Percentiles rank a stretch among this genome's conserved stretches.
These are phyloP conservation scores for Chrysogorgia sp. DNA, from an alignment of 92 coral and sea anemone species.

Conservation along the genomic window DNA sequence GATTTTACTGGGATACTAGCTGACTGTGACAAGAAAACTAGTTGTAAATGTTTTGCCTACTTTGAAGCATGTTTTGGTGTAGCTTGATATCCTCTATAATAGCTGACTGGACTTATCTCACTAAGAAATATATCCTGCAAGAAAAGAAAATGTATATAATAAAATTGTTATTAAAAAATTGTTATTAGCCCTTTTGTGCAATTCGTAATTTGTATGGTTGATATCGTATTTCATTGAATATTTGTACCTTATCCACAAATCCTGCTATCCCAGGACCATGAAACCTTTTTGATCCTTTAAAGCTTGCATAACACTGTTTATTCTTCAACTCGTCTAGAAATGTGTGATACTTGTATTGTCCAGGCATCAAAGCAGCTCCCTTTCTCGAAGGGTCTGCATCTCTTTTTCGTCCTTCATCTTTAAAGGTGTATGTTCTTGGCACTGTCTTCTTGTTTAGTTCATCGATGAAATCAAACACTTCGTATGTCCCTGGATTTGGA, in stretches of 20 bases:
- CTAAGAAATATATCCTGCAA: constrained; percentile 78
- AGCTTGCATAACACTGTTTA: constrained; percentile 71
- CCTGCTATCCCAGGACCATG: constrained; percentile 91
- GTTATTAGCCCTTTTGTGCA: too few species aligned
- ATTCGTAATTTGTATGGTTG: too few species aligned
- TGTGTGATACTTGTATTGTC: constrained; percentile 80
- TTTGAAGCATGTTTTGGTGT: constrained; percentile 89
- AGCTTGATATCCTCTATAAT: constrained; percentile 84
- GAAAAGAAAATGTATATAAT: neutral
- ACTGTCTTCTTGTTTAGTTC: constrained; percentile 77
- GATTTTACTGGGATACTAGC: too few species aligned
- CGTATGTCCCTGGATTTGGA: constrained; percentile 93
- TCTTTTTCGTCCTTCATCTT: constrained; percentile 87
- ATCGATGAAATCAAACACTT: constrained; percentile 80
- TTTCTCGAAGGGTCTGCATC: constrained; percentile 89
- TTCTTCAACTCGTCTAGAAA: constrained; percentile 72
- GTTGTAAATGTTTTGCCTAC: constrained; percentile 62
- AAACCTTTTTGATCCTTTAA: constrained; percentile 86
- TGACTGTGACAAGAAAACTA: too few species aligned
- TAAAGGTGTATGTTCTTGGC: constrained; percentile 80
- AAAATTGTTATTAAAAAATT: too few species aligned
- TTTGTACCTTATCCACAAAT: constrained; percentile 80
- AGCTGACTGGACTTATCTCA: constrained; percentile 89
- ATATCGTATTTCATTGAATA: too few species aligned
- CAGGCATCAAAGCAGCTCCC: constrained; percentile 83